phyloP scores from a whole-genome alignment of 2,797 vertebrate species.

The Melanotaenia trifasciata region DNA sequence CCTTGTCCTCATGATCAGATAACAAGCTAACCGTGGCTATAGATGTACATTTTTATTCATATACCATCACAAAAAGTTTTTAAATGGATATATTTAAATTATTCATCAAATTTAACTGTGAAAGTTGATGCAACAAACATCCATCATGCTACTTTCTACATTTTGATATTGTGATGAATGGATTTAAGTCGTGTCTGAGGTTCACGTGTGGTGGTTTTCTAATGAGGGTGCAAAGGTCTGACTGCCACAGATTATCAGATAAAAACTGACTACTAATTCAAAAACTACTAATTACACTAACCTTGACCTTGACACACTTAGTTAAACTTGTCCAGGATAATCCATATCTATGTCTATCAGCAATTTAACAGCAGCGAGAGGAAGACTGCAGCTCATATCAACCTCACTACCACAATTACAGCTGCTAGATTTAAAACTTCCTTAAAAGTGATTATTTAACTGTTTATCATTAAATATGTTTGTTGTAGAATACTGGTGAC shows the following conservation, averaged over 20 bases:
- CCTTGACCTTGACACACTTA: constrained; percentile 45
- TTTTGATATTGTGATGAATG: too few species aligned
- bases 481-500: too few species aligned
- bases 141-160: too few species aligned
- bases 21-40: too few species aligned
- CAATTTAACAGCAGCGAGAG: background rate
- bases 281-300: constrained; percentile 17
- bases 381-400: background rate
- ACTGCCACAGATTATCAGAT: constrained; percentile 32
- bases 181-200: too few species aligned
- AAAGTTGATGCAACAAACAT: too few species aligned
- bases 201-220: background rate
- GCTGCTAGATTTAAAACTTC: too few species aligned
- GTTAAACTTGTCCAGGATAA: constrained; percentile 9
- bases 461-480: background rate
- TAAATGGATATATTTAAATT: too few species aligned
- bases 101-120: too few species aligned
- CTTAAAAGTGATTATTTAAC: background rate
- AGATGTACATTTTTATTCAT: too few species aligned
- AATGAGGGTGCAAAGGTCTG: constrained; percentile 43
- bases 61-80: too few species aligned
- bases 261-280: constrained; percentile 37
- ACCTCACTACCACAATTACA: background rate
- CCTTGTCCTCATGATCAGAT: too few species aligned
- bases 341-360: constrained; percentile 41